These are phyloP conservation scores for Eupristina koningsbergeri DNA, from an alignment of 1,140 invertebrate genomes.

Conservation along the genomic window DNA sequence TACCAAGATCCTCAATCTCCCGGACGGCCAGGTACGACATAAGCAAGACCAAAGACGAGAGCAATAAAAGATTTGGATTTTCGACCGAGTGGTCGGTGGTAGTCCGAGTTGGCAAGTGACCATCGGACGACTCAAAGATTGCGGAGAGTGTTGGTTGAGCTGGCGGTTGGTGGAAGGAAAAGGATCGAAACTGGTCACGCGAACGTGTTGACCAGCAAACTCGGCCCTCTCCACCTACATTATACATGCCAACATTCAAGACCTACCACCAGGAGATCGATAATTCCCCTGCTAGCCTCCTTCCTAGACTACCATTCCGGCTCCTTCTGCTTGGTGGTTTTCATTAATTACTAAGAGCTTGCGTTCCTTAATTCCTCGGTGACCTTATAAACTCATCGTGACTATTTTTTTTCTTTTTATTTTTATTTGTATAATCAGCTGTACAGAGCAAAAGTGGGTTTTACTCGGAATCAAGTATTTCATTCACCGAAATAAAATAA, in stretches of 20 bases:
- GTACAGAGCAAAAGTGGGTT: too few relatives aligned
- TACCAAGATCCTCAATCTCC: neutral
- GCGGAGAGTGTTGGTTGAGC: neutral
- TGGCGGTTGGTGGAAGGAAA: neutral
- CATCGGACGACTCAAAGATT: conserved; percentile 13
- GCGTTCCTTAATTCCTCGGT: neutral
- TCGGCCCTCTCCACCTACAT: neutral
- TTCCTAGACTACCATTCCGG: neutral
- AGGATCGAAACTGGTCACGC: conserved; percentile 7
- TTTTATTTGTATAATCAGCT: too few relatives aligned
- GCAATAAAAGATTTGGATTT: neutral
- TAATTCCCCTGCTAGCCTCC: neutral
- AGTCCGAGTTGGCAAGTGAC: neutral
- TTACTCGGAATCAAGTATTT: too few relatives aligned
- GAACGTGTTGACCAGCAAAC: neutral
- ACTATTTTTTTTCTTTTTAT: neutral
- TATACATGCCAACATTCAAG: neutral
- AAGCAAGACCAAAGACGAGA: too few relatives aligned
- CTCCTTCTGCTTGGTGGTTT: neutral
- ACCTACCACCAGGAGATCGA: neutral
- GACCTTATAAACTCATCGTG: neutral
- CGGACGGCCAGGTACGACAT: neutral
- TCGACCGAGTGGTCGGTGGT: neutral
- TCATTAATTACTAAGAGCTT: neutral
- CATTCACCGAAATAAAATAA: too few relatives aligned